A percentile compares a stretch with the other conserved stretches of the same genome.
Evolutionary conservation across 2,113 vertebrate genomes (phyloP).

Genomic region (Chroicocephalus ridibundus): DNA sequence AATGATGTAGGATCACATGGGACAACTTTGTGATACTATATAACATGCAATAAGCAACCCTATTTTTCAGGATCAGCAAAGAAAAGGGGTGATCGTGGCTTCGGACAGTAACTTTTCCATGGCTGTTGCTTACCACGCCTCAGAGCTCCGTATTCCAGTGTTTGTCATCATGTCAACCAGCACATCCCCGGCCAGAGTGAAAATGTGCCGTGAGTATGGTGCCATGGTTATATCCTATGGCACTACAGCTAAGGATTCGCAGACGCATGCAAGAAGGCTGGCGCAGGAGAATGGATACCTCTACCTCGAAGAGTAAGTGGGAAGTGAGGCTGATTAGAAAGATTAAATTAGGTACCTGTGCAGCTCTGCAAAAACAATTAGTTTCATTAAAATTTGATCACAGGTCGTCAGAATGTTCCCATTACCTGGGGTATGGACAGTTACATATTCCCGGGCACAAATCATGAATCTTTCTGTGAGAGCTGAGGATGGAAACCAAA

Average conservation of each 20-base stretch:
- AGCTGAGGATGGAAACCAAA: background rate
- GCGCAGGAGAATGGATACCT: conserved; percentile 85
- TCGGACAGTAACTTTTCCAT: conserved; percentile 87
- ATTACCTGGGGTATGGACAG: background rate
- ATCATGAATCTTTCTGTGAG: background rate
- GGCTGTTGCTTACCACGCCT: conserved; percentile 85
- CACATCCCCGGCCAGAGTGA: conserved; percentile 74
- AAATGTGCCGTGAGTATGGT: conserved; percentile 85
- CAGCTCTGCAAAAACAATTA: background rate
- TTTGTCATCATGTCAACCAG: conserved; percentile 83
- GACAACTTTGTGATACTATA: background rate
- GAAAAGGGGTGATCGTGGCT: conserved; percentile 87
- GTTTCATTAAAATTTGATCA: background rate
- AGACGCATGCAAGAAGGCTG: conserved; percentile 80
- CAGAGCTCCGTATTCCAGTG: conserved; percentile 81
- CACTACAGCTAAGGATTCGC: conserved; percentile 75
- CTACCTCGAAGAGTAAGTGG: conserved; percentile 89
- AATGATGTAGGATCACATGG: background rate
- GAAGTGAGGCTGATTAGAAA: background rate
- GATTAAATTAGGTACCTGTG: background rate
- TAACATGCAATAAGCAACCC: background rate
- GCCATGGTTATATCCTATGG: conserved; percentile 89
- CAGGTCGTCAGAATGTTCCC: background rate
- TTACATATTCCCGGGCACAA: background rate
- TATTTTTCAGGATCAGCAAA: conserved; percentile 83